Evolutionary conservation across 2,888 invertebrate genomes (phyloP), one percentile per base, ranked within the genome.

Genomic region (Sarcophaga rosellei): DNA sequence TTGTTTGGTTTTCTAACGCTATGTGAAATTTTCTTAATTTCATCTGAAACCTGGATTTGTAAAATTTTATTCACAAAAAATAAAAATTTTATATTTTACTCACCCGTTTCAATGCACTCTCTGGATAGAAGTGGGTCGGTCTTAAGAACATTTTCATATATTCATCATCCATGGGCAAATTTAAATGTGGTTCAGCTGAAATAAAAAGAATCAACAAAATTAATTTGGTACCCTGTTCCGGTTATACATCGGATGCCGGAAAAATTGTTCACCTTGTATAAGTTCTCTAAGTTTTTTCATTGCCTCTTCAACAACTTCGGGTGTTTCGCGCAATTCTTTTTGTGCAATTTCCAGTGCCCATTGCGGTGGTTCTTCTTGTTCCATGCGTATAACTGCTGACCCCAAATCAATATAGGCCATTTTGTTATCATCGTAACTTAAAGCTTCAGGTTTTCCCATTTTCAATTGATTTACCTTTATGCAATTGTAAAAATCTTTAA

Each of bases 71-170:
- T 53, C 15, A 15, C 75, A 66, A 79, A 63, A 47, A 66, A 44
- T 47, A 59, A 79, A 68, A 23, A 17, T 21, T 15, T 4, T n/a
- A 57, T 57, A n/a, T 45, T 35, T 17, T 5, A 61, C 94, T 93
- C 94, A 97, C 96, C 93, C 96, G 94, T 92, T 95, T 95, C 87
- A 96, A 95, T 4, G 98, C 96, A 89, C 97, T 96, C 74, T 97
- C 96, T 0, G 97, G 95, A 91, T 98, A 97, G 93, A 96, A 98
- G 93, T 98, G 97, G 90, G 96, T 96, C 0, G 98, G 98, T 83
- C 98, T 94, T 68, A 98, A 94, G 91, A 97, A 98, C 92, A 96
- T 96, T 84, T 95, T 93, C 68, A 97, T 94, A 90, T 95, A 97
- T 3, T 95, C 95, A 89, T 97, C 96, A 74, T 96, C 95, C n/a